Evolutionary conservation across 2,888 invertebrate genomes (phyloP).

Genomic region (Clistopyga incitator): DNA sequence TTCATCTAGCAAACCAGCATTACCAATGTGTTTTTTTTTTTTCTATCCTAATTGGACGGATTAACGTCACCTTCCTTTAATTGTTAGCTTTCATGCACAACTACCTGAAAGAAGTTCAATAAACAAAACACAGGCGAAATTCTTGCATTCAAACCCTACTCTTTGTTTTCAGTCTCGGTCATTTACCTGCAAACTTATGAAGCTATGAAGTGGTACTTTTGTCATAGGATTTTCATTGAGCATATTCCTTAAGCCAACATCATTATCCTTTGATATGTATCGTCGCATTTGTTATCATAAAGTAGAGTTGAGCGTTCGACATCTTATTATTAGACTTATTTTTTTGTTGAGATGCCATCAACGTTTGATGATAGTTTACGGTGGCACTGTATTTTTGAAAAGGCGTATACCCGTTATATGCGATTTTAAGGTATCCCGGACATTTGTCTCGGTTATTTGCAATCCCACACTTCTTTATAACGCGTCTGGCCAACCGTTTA

Average conservation of each 20-base stretch:
- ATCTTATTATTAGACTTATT: not conserved
- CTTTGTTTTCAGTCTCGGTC: too few relatives aligned
- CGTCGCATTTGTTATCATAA: not conserved
- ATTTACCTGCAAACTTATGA: too few relatives aligned
- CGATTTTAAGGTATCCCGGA: not conserved
- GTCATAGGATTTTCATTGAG: not conserved
- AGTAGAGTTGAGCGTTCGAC: not conserved
- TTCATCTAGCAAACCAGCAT: not conserved
- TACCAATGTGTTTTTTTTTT: not conserved
- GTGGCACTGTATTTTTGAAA: not conserved
- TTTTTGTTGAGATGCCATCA: not conserved
- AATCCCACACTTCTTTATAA: not conserved
- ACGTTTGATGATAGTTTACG: conserved; percentile 14
- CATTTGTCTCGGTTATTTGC: not conserved
- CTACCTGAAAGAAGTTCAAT: not conserved
- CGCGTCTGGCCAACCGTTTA: not conserved
- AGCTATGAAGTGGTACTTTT: not conserved
- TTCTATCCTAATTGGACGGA: not conserved
- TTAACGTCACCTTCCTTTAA: not conserved
- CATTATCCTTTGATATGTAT: too few relatives aligned
- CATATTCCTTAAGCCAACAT: too few relatives aligned
- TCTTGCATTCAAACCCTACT: not conserved
- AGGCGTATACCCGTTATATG: not conserved
- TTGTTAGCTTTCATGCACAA: not conserved
- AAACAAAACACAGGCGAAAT: not conserved